Percentiles rank a stretch among this genome's conserved stretches.
These are phyloP conservation scores for Colius striatus DNA, from an alignment of 2,113 vertebrate species.

Conservation along the genomic window DNA sequence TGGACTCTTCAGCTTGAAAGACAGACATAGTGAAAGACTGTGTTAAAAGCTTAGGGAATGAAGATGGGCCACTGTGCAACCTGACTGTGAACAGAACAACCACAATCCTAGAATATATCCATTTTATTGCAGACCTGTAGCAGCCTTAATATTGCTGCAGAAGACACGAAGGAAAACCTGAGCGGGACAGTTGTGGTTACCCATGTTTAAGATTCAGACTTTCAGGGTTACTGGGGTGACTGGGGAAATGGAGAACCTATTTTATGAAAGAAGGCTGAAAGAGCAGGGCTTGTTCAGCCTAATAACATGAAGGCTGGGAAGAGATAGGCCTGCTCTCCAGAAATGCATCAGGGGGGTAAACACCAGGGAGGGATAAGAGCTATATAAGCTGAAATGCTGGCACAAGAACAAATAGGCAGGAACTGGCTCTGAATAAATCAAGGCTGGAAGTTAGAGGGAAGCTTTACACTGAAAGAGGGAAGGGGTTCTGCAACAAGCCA, in stretches of 20 bases:
- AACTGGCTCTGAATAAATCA: constrained; percentile 64
- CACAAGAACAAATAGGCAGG: constrained; percentile 70
- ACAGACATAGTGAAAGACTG: neutral
- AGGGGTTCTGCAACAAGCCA: neutral
- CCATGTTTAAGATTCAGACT: constrained; percentile 34
- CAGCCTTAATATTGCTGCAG: neutral
- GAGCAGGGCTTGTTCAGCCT: constrained; percentile 62
- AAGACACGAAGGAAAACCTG: neutral
- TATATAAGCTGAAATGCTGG: constrained; percentile 70
- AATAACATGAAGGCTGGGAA: constrained; percentile 62
- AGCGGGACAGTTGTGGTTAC: neutral
- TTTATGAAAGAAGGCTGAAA: constrained; percentile 57
- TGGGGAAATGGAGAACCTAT: constrained; percentile 51
- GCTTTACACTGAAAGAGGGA: constrained; percentile 28
- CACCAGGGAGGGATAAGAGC: constrained; percentile 70
- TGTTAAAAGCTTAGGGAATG: neutral
- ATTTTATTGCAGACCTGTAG: neutral
- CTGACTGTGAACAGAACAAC: neutral
- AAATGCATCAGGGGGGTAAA: constrained; percentile 34
- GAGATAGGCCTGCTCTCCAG: constrained; percentile 65
- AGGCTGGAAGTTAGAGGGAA: constrained; percentile 57
- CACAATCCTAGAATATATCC: neutral
- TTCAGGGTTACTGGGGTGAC: constrained; percentile 40
- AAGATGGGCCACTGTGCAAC: neutral
- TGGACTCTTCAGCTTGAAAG: neutral